Evolutionary conservation across 1,140 invertebrate species (phyloP).

Genomic region (Drosophila suzukii): DNA sequence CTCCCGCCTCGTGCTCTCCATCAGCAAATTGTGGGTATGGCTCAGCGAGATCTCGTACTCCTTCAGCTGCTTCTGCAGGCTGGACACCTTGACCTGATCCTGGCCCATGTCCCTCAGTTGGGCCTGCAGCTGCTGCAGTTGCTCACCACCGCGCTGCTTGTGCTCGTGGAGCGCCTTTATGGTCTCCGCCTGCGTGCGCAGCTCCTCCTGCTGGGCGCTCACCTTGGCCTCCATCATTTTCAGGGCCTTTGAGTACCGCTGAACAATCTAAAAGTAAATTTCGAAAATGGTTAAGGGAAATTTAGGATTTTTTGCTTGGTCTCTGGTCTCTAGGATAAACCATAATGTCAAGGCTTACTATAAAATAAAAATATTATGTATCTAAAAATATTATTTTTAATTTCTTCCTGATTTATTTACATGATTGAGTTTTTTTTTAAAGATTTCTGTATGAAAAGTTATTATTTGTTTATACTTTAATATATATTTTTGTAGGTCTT

Average conservation of each 20-base stretch:
- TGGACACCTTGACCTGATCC: conserved; percentile 6
- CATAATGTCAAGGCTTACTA: conserved; percentile 20
- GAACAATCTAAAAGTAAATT: conserved; percentile 25
- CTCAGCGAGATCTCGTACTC: conserved; percentile 54
- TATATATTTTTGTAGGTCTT: too few species aligned
- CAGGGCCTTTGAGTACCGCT: conserved; percentile 44
- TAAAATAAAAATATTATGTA: not conserved
- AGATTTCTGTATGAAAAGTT: too few species aligned
- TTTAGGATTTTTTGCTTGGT: conserved; percentile 13
- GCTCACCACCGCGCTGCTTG: conserved; percentile 40
- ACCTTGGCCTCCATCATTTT: conserved; percentile 52
- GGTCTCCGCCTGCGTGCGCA: conserved; percentile 53
- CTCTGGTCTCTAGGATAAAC: not conserved
- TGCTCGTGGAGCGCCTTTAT: conserved; percentile 64
- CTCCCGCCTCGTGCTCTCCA: conserved; percentile 50
- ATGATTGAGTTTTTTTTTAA: too few species aligned
- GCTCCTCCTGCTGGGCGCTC: conserved; percentile 44
- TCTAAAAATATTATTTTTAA: too few species aligned
- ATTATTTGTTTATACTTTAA: too few species aligned
- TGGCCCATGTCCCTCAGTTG: conserved; percentile 32
- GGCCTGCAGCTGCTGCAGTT: conserved; percentile 33
- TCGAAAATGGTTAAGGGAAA: not conserved
- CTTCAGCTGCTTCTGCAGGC: conserved; percentile 47
- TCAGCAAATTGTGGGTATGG: conserved; percentile 14
- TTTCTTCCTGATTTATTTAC: too few species aligned